phyloP scores from a whole-genome alignment of 2,797 vertebrate genomes.

The Hafferia zeledoni region DNA sequence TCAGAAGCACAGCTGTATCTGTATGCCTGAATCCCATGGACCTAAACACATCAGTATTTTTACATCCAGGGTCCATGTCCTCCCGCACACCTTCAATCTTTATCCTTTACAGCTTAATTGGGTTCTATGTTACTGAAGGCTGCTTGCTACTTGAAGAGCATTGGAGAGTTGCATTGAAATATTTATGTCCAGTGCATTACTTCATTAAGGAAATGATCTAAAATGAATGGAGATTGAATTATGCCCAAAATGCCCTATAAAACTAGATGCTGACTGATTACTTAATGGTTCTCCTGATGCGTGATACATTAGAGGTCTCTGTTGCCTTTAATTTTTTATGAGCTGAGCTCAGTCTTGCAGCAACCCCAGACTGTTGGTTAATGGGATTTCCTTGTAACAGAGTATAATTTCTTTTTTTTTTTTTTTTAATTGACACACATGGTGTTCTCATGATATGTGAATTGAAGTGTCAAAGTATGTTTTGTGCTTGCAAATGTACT shows the following conservation, averaged over 20 bases:
- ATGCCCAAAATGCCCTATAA: slow-evolving; percentile 60
- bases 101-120: slow-evolving; percentile 54
- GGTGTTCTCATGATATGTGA: neutral
- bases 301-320: slow-evolving; percentile 47
- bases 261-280: slow-evolving; percentile 44
- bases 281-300: slow-evolving; percentile 44
- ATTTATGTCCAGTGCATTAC: slow-evolving; percentile 72
- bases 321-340: slow-evolving; percentile 68
- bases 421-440: neutral
- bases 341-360: neutral
- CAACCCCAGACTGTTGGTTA: neutral
- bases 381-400: slow-evolving; percentile 50
- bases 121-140: slow-evolving; percentile 8
- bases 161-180: slow-evolving; percentile 64
- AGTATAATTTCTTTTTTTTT: neutral
- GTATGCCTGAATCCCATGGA: neutral
- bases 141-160: slow-evolving; percentile 35
- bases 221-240: slow-evolving; percentile 70
- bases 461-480: neutral
- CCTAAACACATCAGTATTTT: neutral
- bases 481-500: neutral
- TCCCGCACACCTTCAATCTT: neutral
- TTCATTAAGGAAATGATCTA: slow-evolving; percentile 66
- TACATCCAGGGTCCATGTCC: neutral
- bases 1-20: neutral